phyloP scores from a whole-genome alignment of 2,888 invertebrate genomes.

The Pollenia labialis region DNA sequence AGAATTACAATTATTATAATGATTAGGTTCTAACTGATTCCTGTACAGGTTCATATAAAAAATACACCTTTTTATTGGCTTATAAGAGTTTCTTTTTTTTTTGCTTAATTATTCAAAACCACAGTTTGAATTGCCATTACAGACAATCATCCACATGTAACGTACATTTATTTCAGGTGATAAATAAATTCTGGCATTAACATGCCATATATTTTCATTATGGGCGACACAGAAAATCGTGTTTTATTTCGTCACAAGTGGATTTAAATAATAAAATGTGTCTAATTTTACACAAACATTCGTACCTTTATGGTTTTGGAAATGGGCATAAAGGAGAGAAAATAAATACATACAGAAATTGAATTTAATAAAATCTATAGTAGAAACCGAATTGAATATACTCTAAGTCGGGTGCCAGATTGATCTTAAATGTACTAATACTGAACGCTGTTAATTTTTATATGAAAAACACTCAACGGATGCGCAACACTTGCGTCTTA shows the following conservation, averaged over 20 bases:
- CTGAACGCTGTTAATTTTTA: too few relatives aligned
- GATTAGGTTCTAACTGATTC: too few relatives aligned
- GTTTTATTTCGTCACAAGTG: conserved; percentile 84
- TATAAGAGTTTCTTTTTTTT: neutral
- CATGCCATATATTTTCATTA: conserved; percentile 84
- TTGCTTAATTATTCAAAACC: neutral
- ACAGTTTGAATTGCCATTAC: conserved; percentile 56
- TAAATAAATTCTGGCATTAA: conserved; percentile 84
- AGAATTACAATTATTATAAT: too few relatives aligned
- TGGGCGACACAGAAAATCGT: conserved; percentile 84
- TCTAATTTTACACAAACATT: conserved; percentile 79
- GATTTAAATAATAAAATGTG: conserved; percentile 83
- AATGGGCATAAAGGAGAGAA: conserved; percentile 26
- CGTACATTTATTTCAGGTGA: conserved; percentile 75
- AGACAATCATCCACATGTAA: conserved; percentile 53
- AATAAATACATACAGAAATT: neutral
- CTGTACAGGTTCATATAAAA: too few relatives aligned
- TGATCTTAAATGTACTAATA: too few relatives aligned
- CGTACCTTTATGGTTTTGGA: neutral
- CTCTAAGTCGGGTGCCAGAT: neutral
- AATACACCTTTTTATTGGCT: too few relatives aligned
- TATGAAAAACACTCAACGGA: too few relatives aligned
- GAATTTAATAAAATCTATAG: neutral
- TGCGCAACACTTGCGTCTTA: too few relatives aligned
- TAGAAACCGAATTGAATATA: neutral